Evolutionary conservation across 2,888 invertebrate species (phyloP), one percentile per base, ranked within the genome.

Genomic region (Apodemia mormo): DNA sequence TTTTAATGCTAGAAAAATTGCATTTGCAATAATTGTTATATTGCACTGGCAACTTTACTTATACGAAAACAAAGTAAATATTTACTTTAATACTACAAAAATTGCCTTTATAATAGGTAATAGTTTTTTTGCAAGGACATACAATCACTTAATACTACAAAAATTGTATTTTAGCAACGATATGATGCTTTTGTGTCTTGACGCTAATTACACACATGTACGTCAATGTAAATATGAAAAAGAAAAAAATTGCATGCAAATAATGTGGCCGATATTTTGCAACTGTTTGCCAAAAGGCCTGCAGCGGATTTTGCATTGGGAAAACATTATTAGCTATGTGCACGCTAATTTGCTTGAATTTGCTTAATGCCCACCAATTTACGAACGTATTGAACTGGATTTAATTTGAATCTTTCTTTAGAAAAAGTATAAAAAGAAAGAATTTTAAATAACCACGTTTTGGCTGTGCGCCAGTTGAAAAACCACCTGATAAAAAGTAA

Each of bases 291-390:
- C 78, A 77, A 75, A 73, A 70, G 71, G 76, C 80, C 79, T 74
- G 77, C 71, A 70, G 81, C 78, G 65, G 77, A 80, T 80, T 80
- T 79, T 80, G 80, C 80, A 80, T 80, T 80, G 79, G 69, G 74
- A 43, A 72, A 78, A 82, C 81, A 82, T 84, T 82, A 84, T 86
- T 84, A 82, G 80, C 81, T 81, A 78, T 80, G 80, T 80, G 78
- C 77, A 81, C 77, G 81, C 84, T 87, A 88, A 87, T 88, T 87
- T 85, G 81, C 69, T 76, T 81, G 80, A 88, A 89, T 89, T 87
- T 84, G 82, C 83, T 85, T 88, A 87, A 87, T 87, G 83, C 80
- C 76, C 79, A 74, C 77, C 84, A 85, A 86, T 87, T 87, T 88
- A 79, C 80, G 79, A 79, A 77, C 79, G 79, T 77, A 76, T 75